Conservation (phyloP, 2,797 vertebrate species). For the Bucorvus abyssinicus region DNA sequence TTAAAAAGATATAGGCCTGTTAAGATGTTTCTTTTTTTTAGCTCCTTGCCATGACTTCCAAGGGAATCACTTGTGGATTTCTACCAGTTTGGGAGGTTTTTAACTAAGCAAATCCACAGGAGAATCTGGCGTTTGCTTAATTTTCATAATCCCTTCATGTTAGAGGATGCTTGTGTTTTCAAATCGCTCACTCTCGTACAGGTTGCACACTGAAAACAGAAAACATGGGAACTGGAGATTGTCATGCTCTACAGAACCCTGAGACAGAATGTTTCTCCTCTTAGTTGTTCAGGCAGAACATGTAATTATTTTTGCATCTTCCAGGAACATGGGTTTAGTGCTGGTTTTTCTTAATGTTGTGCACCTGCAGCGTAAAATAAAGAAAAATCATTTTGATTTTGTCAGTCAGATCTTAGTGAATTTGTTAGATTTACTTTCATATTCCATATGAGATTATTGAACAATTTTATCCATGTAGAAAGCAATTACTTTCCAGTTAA, state of each 20-base stretch:
- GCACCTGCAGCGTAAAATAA: not conserved
- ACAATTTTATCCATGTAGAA: slow-evolving; percentile 53
- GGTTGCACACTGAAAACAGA: slow-evolving; percentile 20
- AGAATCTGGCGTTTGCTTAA: slow-evolving; percentile 36
- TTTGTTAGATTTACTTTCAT: slow-evolving; percentile 53
- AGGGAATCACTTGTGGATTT: not conserved
- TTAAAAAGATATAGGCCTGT: not conserved
- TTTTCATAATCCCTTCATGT: slow-evolving; percentile 38
- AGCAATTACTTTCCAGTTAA: slow-evolving; percentile 61
- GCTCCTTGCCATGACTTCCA: not conserved
- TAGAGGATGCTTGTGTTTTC: slow-evolving; percentile 57
- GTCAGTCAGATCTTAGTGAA: slow-evolving; percentile 52
- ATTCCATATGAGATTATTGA: slow-evolving; percentile 57
- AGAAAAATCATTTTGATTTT: slow-evolving; percentile 14
- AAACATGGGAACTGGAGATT: slow-evolving; percentile 64
- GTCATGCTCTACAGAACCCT: slow-evolving; percentile 30
- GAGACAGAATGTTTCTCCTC: slow-evolving; percentile 38
- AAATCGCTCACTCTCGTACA: slow-evolving; percentile 33
- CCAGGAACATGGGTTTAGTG: slow-evolving; percentile 18
- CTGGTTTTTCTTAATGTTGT: slow-evolving; percentile 39
- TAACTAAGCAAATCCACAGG: not conserved
- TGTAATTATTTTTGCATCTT: slow-evolving; percentile 73
- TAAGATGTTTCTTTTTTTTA: not conserved
- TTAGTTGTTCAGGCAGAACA: slow-evolving; percentile 64
- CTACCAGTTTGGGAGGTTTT: not conserved